phyloP scores from a whole-genome alignment of 2,888 invertebrate species.

The Torymus aiolomorphi region DNA sequence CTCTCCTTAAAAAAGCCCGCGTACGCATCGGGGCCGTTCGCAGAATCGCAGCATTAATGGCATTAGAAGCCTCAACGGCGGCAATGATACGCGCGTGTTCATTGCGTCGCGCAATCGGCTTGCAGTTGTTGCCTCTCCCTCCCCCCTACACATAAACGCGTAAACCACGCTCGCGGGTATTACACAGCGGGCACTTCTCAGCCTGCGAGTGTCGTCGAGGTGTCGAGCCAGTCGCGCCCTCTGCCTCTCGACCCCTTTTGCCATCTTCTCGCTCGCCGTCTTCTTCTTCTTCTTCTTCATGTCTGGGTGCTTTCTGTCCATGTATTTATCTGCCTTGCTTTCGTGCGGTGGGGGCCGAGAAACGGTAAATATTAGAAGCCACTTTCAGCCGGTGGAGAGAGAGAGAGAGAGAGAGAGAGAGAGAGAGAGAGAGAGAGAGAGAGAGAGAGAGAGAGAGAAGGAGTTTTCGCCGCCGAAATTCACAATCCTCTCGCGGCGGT shows the following conservation, averaged over 20 bases:
- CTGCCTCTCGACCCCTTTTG: not conserved
- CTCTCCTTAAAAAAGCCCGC: too few relatives aligned
- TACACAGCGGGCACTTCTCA: conserved; percentile 62
- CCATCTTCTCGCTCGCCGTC: not conserved
- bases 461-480: conserved; percentile 27
- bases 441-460: too few relatives aligned
- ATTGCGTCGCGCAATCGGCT: not conserved
- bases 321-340: conserved; percentile 35
- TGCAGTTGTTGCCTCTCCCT: not conserved
- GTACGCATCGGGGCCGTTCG: too few relatives aligned
- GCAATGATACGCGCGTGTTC: conserved; percentile 59
- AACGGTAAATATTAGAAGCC: conserved; percentile 52
- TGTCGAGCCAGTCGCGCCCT: not conserved
- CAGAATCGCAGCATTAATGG: not conserved
- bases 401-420: too few relatives aligned
- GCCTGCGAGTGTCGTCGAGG: conserved; percentile 4
- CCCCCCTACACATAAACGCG: conserved; percentile 59
- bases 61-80: conserved; percentile 41
- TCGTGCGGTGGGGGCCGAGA: too few relatives aligned
- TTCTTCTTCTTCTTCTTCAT: not conserved
- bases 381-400: conserved; percentile 29
- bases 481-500: conserved; percentile 21
- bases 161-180: conserved; percentile 58
- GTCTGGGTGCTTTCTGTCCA: not conserved
- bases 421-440: too few relatives aligned